phyloP scores from a whole-genome alignment of 2,888 invertebrate genomes.

The Dromius quadrimaculatus region DNA sequence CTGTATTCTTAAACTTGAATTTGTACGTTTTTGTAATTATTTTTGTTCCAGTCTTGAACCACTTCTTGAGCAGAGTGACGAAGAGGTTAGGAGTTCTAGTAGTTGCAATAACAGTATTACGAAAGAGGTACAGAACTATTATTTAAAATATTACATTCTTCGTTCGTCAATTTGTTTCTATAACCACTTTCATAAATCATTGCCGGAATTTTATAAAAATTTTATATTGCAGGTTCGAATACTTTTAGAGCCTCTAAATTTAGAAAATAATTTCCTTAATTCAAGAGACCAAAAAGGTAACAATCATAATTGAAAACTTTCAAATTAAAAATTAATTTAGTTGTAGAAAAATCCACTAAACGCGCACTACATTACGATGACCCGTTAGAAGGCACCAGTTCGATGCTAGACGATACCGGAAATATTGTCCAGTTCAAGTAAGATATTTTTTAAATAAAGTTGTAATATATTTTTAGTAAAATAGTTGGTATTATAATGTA shows the following conservation, averaged over 20 bases:
- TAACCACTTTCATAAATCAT: background rate
- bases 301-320: too few species aligned
- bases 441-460: background rate
- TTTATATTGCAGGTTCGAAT: background rate
- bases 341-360: too few species aligned
- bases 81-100: background rate
- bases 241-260: background rate
- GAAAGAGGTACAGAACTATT: constrained; percentile 21
- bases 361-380: constrained; percentile 42
- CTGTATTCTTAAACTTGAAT: background rate
- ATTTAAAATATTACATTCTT: too few species aligned
- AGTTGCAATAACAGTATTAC: background rate
- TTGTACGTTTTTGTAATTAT: background rate
- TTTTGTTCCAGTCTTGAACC: background rate
- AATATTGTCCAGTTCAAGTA: background rate
- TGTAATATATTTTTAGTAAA: background rate
- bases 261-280: too few species aligned
- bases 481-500: background rate
- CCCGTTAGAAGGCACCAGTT: constrained; percentile 55
- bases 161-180: too few species aligned
- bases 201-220: too few species aligned
- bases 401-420: constrained; percentile 43
- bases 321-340: too few species aligned
- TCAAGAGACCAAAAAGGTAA: too few species aligned
- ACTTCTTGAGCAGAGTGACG: background rate